Base-by-base conservation (phyloP, 2,113 vertebrate species). In the Nyctereutes procyonoides region DNA sequence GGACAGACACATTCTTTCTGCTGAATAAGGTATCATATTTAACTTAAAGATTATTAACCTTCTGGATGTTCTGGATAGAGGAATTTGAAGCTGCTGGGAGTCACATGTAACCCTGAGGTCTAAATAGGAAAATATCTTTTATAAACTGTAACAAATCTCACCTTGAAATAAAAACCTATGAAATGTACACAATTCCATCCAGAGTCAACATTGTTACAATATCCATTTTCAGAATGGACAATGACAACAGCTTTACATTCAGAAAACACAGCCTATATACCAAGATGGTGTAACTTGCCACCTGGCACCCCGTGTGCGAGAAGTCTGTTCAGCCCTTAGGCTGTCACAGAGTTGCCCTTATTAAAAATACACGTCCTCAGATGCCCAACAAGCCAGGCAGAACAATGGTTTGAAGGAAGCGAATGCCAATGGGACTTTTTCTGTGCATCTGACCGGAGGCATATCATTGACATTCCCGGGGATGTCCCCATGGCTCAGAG, bases 31-130 rank as follows among this genome's bases (percentile, higher is more conserved):
- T 82, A 84, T 85, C 55, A 65, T 56, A 74, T 88, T 90, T 94
- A 79, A 79, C 80, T 67, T 87, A 77, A 77, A 67, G 51, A 71
- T 58, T 17, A 69, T n/a, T 74, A 62, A 93, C 30, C 5, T 89
- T 95, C 74, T 60, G 53, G 74, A 77, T 69, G 89, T 89, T 95
- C 74, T 60, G 53, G 74, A 77, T 69, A 92, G 69, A 80, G 80
- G 76, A 84, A 88, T 35, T 43, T 63, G 93, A 96, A 88, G 84
- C 84, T 92, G 22, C 12, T 69, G 48, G 26, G n/a, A 16, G 58
- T 82, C 74, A 89, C 93, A 69, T 43, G 79, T 73, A 95, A 79
- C 88, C 96, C 94, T 98, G 94, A 97, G 94, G 83, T 98, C 90
- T 93, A 91, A 93, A 90, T 95, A 96, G 69, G 84, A 95, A 96